These are phyloP conservation scores for Catharus fuscescens DNA, from an alignment of 2,113 vertebrate species.

Conservation along the genomic window DNA sequence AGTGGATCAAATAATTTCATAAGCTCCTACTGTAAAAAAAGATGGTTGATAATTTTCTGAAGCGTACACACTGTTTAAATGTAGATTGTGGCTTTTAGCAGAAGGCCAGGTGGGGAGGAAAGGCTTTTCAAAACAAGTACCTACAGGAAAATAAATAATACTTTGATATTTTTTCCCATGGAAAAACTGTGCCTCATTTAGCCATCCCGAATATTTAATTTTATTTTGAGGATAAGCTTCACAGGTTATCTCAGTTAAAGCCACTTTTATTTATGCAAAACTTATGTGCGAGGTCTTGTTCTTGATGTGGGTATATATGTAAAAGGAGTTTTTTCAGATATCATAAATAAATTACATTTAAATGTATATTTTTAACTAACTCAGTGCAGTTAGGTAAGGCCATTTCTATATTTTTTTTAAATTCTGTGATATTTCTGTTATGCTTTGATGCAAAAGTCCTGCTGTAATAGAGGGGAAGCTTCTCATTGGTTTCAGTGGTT, in stretches of 20 bases:
- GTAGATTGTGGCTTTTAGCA: slow-evolving; percentile 51
- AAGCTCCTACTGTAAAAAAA: slow-evolving; percentile 32
- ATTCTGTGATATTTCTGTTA: neutral
- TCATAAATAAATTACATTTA: slow-evolving; percentile 31
- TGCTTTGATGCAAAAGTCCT: neutral
- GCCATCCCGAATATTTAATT: slow-evolving; percentile 34
- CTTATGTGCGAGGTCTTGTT: slow-evolving; percentile 42
- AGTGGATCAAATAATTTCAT: slow-evolving; percentile 64
- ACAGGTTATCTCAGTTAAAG: slow-evolving; percentile 55
- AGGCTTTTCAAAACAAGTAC: slow-evolving; percentile 75
- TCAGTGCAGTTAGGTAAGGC: neutral
- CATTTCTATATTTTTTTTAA: neutral
- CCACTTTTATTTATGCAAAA: slow-evolving; percentile 55
- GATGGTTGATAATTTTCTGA: slow-evolving; percentile 50
- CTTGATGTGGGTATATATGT: neutral
- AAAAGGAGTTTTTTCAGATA: slow-evolving; percentile 17
- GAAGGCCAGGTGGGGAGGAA: slow-evolving; percentile 72
- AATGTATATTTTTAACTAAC: slow-evolving; percentile 8
- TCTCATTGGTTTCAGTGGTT: neutral
- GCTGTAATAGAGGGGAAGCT: neutral
- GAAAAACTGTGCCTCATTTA: slow-evolving; percentile 65
- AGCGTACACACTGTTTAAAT: slow-evolving; percentile 20
- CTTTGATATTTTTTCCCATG: slow-evolving; percentile 73
- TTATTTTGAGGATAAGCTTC: slow-evolving; percentile 58
- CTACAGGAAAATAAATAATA: slow-evolving; percentile 78